Evolutionary conservation across 2,113 vertebrate genomes (phyloP), one percentile per base, ranked within the genome.

Genomic region (Toxotes chatareus): DNA sequence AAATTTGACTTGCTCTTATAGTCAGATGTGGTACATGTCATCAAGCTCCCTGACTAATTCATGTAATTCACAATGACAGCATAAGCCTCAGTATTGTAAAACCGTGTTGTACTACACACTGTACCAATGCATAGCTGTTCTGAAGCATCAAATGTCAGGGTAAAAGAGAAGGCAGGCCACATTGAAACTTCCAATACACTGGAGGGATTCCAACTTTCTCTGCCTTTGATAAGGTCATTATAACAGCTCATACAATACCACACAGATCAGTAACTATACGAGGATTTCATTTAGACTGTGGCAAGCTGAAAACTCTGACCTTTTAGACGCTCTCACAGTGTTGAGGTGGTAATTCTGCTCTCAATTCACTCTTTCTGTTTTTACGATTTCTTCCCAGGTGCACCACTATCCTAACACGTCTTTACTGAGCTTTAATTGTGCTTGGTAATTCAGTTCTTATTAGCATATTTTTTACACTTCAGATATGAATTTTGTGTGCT

Each of bases 201-300:
- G 70, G 68, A 81, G 53, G 27, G 31, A 76, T 86, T 86, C 67
- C 42, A 89, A 86, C 66, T 83, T 87, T 71, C 59, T 46, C 36
- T 71, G 67, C 55, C 65, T 90, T 80, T 93, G 88, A 93, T 91
- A 92, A 92, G 88, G 91, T 91, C 89, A 88, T 86, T 84, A 82
- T 63, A 75, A 69, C 80, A 86, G 67, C 79, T 88, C 77, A 80
- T 57, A 84, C 73, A 81, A 85, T 73, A 73, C 42, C 76, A 89
- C 64, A 38, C 68, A 63, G 27, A 63, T 83, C 86, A 78, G 80
- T 67, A 73, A 89, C 83, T 86, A 73, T 67, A 79, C 78, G 34
- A 84, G 84, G 79, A 76, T 88, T 91, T 90, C 76, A 82, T 80
- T 71, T 86, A 85, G 80, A 79, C 73, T 86, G 74, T 76, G 71